These are phyloP conservation scores for Acronicta leporina DNA, from an alignment of 2,888 invertebrate species.

Conservation along the genomic window DNA sequence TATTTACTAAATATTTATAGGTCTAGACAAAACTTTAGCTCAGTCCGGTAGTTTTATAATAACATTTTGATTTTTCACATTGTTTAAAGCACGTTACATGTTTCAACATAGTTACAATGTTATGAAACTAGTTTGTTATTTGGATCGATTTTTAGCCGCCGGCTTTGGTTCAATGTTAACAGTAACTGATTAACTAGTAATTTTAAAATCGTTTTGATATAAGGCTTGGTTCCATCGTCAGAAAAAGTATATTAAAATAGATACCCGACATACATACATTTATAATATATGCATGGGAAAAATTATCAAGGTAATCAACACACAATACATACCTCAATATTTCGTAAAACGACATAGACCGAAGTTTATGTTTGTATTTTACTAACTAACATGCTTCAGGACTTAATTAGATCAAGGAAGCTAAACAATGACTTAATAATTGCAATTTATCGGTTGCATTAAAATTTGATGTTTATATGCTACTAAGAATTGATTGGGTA, in stretches of 20 bases:
- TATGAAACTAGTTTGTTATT: conserved; percentile 71
- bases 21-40: conserved; percentile 55
- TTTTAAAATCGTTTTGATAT: conserved; percentile 68
- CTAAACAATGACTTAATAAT: conserved; percentile 12
- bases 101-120: conserved; percentile 59
- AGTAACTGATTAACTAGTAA: conserved; percentile 72
- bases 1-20: conserved; percentile 44
- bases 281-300: too few species aligned
- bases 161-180: conserved; percentile 70
- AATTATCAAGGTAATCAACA: too few species aligned
- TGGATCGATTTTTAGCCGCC: conserved; percentile 67
- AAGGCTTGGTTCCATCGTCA: conserved; percentile 33
- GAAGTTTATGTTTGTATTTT: background rate
- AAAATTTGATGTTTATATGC: too few species aligned
- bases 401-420: conserved; percentile 3
- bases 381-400: conserved; percentile 4
- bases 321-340: too few species aligned
- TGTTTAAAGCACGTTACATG: conserved; percentile 24
- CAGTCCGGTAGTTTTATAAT: conserved; percentile 36
- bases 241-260: background rate
- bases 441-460: conserved; percentile 1
- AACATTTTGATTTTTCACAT: conserved; percentile 29
- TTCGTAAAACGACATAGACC: background rate
- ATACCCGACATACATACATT: too few species aligned
- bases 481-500: too few species aligned